Conservation (phyloP, 2,888 invertebrate genomes). For the Ophioninae sp. region DNA sequence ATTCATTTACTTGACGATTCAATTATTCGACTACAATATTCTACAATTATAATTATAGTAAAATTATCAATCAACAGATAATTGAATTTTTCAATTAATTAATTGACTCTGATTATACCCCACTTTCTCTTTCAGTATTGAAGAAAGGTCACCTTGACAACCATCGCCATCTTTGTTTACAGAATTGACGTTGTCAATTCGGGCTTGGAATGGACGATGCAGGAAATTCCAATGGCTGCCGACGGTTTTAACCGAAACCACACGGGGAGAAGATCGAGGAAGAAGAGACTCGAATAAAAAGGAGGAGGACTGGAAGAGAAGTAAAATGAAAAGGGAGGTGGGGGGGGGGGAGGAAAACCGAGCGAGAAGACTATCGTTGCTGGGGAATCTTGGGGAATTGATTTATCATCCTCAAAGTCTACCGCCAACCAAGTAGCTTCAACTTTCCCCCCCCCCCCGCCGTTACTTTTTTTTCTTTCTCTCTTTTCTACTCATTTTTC, state of each 20-base stretch:
- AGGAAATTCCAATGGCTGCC: constrained; percentile 44
- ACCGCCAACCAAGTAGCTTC: constrained; percentile 54
- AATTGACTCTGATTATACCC: background rate
- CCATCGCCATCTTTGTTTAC: background rate
- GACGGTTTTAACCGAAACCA: constrained; percentile 52
- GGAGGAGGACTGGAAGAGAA: constrained; percentile 7
- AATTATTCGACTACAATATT: too few relatives aligned
- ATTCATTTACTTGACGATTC: too few relatives aligned
- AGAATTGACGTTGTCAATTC: background rate
- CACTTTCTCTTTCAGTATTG: background rate
- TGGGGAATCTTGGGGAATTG: constrained; percentile 68
- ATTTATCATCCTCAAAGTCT: constrained; percentile 69
- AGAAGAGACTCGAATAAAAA: constrained; percentile 32
- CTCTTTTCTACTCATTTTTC: constrained; percentile 7
- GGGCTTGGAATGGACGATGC: background rate
- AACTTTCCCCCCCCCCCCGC: constrained; percentile 37
- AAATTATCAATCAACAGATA: too few relatives aligned
- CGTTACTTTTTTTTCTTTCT: background rate
- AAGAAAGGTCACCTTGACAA: background rate
- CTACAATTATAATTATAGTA: too few relatives aligned
- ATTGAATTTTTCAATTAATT: too few relatives aligned
- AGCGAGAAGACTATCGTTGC: constrained; percentile 62
- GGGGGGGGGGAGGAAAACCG: background rate
- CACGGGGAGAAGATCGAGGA: constrained; percentile 15
- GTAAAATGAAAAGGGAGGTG: constrained; percentile 24